A percentile compares a stretch with the other conserved stretches of the same genome.
These are phyloP conservation scores for Resseliella maxima DNA, from an alignment of 2,888 invertebrate genomes.

Conservation along the genomic window DNA sequence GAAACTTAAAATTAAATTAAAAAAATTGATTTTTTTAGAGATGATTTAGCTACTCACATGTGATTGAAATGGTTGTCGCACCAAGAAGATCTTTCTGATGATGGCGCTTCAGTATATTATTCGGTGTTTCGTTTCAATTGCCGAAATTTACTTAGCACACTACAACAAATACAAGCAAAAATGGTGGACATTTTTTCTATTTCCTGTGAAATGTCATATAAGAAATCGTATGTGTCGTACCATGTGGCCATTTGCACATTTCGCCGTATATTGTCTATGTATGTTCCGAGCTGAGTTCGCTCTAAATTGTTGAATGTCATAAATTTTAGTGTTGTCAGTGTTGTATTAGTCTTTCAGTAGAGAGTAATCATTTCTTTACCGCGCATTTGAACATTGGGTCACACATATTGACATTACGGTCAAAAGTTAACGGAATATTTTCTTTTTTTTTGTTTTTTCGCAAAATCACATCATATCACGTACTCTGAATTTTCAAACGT, in stretches of 20 bases:
- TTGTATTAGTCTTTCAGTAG: not conserved
- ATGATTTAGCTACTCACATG: constrained; percentile 77
- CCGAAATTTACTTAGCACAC: not conserved
- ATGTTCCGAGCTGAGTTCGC: not conserved
- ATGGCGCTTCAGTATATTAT: constrained; percentile 57
- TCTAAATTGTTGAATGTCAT: not conserved
- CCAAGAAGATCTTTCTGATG: constrained; percentile 75
- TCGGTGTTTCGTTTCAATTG: constrained; percentile 48
- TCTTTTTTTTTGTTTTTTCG: too few species aligned
- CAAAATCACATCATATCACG: too few species aligned
- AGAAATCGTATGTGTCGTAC: constrained; percentile 5
- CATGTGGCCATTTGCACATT: constrained; percentile 46
- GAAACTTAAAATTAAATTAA: not conserved
- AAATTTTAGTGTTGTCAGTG: constrained; percentile 17
- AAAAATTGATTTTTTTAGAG: constrained; percentile 56
- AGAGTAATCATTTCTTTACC: too few species aligned
- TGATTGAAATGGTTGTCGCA: constrained; percentile 89
- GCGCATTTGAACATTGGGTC: too few species aligned
- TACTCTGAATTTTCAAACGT: too few species aligned
- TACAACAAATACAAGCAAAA: constrained; percentile 34
- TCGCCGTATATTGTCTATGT: not conserved
- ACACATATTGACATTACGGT: too few species aligned
- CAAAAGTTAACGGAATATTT: too few species aligned
- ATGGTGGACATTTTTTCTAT: constrained; percentile 54
- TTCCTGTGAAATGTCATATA: constrained; percentile 54